phyloP scores from a whole-genome alignment of 35 echinoderm and acorn worm genomes.

The Ophioderma brevispina region DNA sequence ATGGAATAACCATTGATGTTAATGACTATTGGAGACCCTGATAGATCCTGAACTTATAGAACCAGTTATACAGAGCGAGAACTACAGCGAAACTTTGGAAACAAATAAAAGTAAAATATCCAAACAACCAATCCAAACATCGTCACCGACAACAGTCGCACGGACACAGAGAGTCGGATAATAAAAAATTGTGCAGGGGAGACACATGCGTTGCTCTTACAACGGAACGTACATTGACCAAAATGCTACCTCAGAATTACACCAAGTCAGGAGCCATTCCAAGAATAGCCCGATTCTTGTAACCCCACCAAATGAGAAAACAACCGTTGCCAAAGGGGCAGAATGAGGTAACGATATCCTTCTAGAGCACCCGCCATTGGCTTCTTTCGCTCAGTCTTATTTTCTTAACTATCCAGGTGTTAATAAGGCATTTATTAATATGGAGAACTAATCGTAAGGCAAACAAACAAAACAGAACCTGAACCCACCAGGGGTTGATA shows the following conservation, averaged over 20 bases:
- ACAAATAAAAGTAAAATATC: not conserved
- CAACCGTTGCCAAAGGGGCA: not conserved
- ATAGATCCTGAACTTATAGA: not conserved
- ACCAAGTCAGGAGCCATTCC: not conserved
- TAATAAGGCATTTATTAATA: not conserved
- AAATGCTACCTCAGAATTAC: not conserved
- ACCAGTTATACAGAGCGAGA: not conserved
- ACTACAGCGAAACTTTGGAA: not conserved
- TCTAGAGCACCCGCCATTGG: not conserved
- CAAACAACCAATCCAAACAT: not conserved
- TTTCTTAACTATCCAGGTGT: not conserved
- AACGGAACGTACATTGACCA: not conserved
- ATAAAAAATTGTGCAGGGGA: not conserved
- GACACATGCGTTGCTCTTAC: not conserved
- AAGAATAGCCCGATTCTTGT: not conserved
- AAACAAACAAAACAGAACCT: not conserved
- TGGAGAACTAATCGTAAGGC: not conserved
- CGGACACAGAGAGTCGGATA: not conserved
- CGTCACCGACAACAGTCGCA: not conserved
- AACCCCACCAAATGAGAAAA: not conserved
- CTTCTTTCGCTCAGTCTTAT: not conserved
- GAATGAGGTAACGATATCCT: not conserved
- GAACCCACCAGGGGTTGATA: not conserved
- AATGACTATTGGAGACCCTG: not conserved
- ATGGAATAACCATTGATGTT: not conserved